Evolutionary conservation across 2,113 vertebrate species (phyloP).

Genomic region (Leucoraja erinaceus): DNA sequence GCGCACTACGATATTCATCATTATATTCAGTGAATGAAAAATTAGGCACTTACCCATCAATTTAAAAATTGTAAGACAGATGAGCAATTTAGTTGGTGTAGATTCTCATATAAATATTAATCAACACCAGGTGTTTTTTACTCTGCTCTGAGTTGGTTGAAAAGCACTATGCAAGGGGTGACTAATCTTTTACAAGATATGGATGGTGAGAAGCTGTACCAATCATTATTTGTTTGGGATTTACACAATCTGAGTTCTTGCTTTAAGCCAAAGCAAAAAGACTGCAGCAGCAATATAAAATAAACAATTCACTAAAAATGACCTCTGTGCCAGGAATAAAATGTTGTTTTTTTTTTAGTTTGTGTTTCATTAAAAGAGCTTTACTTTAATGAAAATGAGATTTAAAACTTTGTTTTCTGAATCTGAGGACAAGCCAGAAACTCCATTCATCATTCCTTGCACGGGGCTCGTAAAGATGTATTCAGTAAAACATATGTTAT

Average conservation of each 20-base stretch:
- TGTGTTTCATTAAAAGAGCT: background rate
- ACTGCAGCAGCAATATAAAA: background rate
- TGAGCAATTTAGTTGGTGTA: background rate
- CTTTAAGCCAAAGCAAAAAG: background rate
- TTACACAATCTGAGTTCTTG: background rate
- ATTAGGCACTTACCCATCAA: background rate
- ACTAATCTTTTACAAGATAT: background rate
- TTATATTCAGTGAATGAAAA: background rate
- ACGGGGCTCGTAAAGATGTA: background rate
- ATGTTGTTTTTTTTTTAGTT: too few relatives aligned
- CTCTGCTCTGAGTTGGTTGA: background rate
- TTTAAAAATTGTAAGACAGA: background rate
- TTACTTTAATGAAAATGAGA: background rate
- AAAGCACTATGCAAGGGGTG: background rate
- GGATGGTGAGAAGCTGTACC: background rate
- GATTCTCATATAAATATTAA: too few relatives aligned
- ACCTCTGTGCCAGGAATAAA: background rate
- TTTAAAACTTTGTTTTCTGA: background rate
- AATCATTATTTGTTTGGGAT: slow-evolving; percentile 18
- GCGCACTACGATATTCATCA: background rate
- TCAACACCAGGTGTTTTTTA: too few relatives aligned
- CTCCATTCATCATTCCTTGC: background rate
- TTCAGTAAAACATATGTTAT: background rate
- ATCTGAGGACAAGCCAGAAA: background rate
- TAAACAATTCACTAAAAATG: background rate